These are phyloP conservation scores for Acromyrmex heyeri DNA, from an alignment of 1,140 invertebrate genomes.

Conservation along the genomic window DNA sequence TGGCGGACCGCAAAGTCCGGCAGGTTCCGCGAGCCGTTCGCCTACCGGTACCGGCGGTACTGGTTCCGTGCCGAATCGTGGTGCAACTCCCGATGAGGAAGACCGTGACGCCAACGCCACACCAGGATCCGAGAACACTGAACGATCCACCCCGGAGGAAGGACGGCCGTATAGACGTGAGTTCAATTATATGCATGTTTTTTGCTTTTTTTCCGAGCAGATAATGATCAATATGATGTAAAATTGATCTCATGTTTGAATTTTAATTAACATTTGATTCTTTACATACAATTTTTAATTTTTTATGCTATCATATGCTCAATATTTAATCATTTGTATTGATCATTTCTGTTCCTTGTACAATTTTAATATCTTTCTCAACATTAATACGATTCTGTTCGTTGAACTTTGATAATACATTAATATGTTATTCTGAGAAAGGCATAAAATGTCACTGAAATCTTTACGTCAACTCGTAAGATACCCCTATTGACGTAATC, in stretches of 20 bases:
- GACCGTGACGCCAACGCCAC: constrained; percentile 87
- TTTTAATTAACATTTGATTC: background rate
- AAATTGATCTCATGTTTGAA: background rate
- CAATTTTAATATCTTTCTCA: background rate
- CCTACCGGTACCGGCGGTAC: constrained; percentile 6
- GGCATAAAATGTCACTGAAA: constrained; percentile 1
- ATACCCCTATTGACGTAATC: background rate
- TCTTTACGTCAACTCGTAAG: background rate
- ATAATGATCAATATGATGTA: constrained; percentile 3
- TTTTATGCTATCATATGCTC: no score
- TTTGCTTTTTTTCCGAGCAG: background rate
- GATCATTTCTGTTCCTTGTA: background rate
- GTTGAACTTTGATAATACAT: constrained; percentile 36
- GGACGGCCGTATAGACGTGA: constrained; percentile 87
- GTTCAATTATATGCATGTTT: constrained; percentile 69
- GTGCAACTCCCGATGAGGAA: constrained; percentile 84
- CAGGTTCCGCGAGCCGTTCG: no score
- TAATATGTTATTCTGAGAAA: constrained; percentile 21
- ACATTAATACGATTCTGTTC: background rate
- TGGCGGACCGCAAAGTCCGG: no score
- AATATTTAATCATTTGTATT: background rate
- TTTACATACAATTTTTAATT: background rate
- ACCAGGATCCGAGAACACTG: constrained; percentile 87
- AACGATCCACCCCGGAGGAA: constrained; percentile 87
- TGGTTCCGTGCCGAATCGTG: constrained; percentile 76